A percentile compares a stretch with the other conserved stretches of the same genome.
phyloP scores from a whole-genome alignment of 2,113 vertebrate genomes.

The Balaenoptera acutorostrata region DNA sequence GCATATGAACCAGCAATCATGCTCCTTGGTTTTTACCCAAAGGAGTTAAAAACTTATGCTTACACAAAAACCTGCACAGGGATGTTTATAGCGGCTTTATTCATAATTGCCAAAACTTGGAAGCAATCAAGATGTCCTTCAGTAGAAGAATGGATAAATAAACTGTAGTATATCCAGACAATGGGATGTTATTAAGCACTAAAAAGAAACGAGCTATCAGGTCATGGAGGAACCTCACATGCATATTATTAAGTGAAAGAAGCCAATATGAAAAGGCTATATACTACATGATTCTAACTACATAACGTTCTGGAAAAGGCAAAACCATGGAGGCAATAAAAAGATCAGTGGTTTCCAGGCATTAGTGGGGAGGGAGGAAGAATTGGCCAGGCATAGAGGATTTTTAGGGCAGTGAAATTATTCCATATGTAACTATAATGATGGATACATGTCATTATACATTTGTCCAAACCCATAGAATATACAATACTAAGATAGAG shows the following conservation, averaged over 20 bases:
- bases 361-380: not conserved
- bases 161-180: not conserved
- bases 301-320: not conserved
- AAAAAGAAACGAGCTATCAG: not conserved
- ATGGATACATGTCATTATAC: not conserved
- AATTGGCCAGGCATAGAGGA: not conserved
- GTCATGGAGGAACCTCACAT: not conserved
- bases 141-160: not conserved
- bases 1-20: not conserved
- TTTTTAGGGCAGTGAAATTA: not conserved
- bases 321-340: not conserved
- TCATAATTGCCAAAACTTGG: not conserved
- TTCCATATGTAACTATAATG: not conserved
- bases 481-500: too few relatives aligned
- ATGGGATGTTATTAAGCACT: not conserved
- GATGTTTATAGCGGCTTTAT: not conserved
- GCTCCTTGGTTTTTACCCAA: not conserved
- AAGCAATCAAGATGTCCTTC: not conserved
- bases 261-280: not conserved
- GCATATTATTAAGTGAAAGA: not conserved
- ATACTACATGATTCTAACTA: not conserved
- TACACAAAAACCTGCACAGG: not conserved
- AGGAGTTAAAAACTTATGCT: not conserved
- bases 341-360: not conserved
- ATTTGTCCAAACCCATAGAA: not conserved